Percentiles rank a stretch among this genome's conserved stretches.
Evolutionary conservation across 1,140 invertebrate species (phyloP).

Genomic region (Leptopilina clavipes): DNA sequence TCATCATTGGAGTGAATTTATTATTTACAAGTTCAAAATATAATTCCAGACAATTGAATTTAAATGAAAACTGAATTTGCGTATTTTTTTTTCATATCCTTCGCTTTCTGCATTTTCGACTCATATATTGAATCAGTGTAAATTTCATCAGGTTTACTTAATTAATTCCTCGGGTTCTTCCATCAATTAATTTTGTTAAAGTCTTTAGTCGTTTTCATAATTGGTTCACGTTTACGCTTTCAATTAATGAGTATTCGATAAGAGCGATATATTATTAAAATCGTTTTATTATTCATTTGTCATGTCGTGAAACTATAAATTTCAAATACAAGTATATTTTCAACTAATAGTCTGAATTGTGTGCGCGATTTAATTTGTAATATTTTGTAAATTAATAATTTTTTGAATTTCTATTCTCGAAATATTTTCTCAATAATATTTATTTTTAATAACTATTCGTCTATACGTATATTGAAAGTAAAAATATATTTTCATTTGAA

Average conservation of each 20-base stretch:
- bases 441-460: too few species aligned
- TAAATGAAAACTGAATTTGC: too few species aligned
- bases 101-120: not conserved
- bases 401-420: too few species aligned
- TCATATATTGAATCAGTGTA: not conserved
- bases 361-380: not conserved
- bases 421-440: too few species aligned
- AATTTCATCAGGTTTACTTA: conserved; percentile 11
- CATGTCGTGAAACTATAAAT: not conserved
- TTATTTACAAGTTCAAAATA: too few species aligned
- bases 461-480: too few species aligned
- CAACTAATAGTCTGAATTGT: not conserved
- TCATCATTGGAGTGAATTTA: too few species aligned
- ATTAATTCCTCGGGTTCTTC: conserved; percentile 5
- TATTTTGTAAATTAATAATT: not conserved
- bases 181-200: conserved; percentile 17
- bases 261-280: not conserved
- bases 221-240: conserved; percentile 3
- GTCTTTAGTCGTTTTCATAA: conserved; percentile 2
- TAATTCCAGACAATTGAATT: too few species aligned
- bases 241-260: not conserved
- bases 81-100: too few species aligned
- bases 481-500: too few species aligned
- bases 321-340: not conserved
- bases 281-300: not conserved